Conservation (phyloP, 2,113 vertebrate genomes). For the Puntigrus tetrazona region DNA sequence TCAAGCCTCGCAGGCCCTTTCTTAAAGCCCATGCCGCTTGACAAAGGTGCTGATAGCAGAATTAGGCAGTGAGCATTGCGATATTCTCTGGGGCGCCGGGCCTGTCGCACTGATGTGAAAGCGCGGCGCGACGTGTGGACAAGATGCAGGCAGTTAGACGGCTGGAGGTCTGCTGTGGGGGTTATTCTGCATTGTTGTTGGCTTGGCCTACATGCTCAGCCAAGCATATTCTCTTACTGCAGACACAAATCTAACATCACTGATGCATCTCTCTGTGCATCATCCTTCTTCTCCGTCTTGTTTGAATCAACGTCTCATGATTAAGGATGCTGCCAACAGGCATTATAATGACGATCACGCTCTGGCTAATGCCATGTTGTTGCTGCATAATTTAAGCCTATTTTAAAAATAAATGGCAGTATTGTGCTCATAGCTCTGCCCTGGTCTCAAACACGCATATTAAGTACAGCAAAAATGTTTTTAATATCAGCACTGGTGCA, state of each 20-base stretch:
- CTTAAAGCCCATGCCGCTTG: conserved; percentile 1
- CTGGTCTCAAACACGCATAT: neutral
- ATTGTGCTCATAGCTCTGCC: conserved; percentile 16
- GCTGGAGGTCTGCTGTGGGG: conserved; percentile 69
- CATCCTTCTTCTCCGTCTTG: conserved; percentile 17
- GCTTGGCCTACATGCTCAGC: conserved; percentile 79
- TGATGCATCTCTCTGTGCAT: conserved; percentile 30
- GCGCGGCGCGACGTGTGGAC: conserved; percentile 53
- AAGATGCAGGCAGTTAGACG: conserved; percentile 40
- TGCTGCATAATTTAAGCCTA: conserved; percentile 35
- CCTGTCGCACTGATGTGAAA: conserved; percentile 48
- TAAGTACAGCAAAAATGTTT: conserved; percentile 11
- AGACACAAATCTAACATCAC: conserved; percentile 67
- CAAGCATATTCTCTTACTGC: conserved; percentile 75
- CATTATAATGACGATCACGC: conserved; percentile 24
- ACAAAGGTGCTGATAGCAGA: conserved; percentile 12
- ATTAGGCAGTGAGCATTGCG: conserved; percentile 12
- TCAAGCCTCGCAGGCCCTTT: conserved; percentile 12
- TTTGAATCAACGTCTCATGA: conserved; percentile 13
- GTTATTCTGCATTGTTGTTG: conserved; percentile 79
- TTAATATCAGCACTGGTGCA: neutral
- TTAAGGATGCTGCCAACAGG: conserved; percentile 27
- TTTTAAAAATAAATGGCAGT: conserved; percentile 38
- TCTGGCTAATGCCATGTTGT: conserved; percentile 36
- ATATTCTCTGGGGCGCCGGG: conserved; percentile 19